Evolutionary conservation across 1,140 invertebrate genomes (phyloP), one percentile per base, ranked within the genome.

Genomic region (Trissolcus basalis): DNA sequence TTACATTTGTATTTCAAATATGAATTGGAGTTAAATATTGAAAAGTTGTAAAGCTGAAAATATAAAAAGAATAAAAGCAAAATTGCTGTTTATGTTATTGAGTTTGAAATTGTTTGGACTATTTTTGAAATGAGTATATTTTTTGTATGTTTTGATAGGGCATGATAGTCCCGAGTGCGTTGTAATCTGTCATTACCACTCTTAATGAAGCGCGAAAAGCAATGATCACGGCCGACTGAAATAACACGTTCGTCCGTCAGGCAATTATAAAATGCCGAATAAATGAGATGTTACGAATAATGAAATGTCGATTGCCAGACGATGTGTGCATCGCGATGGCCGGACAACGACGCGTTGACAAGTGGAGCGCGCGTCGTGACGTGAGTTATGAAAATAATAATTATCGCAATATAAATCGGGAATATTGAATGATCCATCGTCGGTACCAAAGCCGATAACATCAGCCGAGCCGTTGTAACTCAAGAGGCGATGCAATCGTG

Each of bases 201-300:
- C 43, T 15, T 13, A 15, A 27, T 27, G 1, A 48, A 48, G 4
- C 14, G 14, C 2, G 19, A 27, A 48, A 48, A 48, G 4, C 6
- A 48, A 61, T 58, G 39, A 8, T 32, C 51, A 14, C 5, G 41
- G 50, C 48, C 50, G 33, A 49, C 48, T 35, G 56, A 39, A 60
- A 41, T 16, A 6, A 27, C 54, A 32, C 49, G 49, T 55, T 55
- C 43, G 67, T 69, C 49, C 7, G 36, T 9, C 55, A 19, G n/a
- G 7, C 16, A 51, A 63, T 71, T 63, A 63, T 72, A 72, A 64
- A 72, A 64, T 44, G 33, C 9, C 55, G 49, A 73, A 60, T 65
- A 54, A 60, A 73, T 65, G 54, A 60, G 43, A 56, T 16, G 58
- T 55, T 43, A 49, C 36, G 45, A 36, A 53, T 64, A 58, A 64